These are phyloP conservation scores for Lacerta viridis DNA, from an alignment of 2,797 vertebrate species.

Conservation along the genomic window DNA sequence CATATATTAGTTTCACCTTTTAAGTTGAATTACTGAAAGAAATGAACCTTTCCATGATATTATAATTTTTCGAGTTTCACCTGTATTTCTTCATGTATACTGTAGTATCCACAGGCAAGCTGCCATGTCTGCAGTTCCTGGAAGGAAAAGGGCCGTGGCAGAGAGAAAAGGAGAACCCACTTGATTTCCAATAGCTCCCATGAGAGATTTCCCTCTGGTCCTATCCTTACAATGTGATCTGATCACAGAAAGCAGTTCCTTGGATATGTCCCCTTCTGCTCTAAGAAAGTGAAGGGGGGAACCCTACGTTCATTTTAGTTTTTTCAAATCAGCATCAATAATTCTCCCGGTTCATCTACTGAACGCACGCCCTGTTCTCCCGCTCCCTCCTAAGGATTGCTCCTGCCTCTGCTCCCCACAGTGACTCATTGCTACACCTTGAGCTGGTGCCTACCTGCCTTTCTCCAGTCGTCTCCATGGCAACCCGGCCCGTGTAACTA, in stretches of 20 bases:
- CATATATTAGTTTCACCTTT: too few species aligned
- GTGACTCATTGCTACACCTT: constrained; percentile 40
- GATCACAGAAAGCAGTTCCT: not conserved
- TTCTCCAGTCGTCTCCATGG: constrained; percentile 46
- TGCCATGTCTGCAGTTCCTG: too few species aligned
- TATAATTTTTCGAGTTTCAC: too few species aligned
- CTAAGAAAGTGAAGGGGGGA: not conserved
- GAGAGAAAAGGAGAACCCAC: not conserved
- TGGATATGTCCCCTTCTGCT: not conserved
- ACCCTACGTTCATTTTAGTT: not conserved
- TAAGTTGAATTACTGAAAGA: too few species aligned
- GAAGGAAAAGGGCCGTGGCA: too few species aligned
- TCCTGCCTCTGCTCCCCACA: not conserved
- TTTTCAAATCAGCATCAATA: not conserved
- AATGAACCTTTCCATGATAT: too few species aligned
- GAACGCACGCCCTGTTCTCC: not conserved
- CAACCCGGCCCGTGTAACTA: constrained; percentile 53
- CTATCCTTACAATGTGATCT: not conserved
- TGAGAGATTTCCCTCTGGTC: not conserved
- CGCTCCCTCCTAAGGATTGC: not conserved
- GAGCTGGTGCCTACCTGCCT: not conserved
- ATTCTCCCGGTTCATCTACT: not conserved
- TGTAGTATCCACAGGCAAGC: too few species aligned
- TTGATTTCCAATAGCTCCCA: not conserved
- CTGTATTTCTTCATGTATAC: too few species aligned